Conservation (phyloP, 2,113 vertebrate species). For the Beaufortia kweichowensis region DNA sequence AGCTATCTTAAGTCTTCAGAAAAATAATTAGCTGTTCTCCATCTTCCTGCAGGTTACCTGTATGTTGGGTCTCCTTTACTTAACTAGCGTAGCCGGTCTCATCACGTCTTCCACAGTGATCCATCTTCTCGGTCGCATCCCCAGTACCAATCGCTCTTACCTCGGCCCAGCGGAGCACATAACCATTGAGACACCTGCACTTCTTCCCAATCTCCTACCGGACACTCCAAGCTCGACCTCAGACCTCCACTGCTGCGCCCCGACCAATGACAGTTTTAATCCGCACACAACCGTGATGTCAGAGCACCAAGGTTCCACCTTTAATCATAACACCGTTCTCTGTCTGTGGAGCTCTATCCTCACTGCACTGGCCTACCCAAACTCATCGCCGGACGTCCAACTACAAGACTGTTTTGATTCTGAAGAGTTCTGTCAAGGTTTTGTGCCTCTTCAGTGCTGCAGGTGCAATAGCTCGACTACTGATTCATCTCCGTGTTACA, state of each 20-base stretch:
- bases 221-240: conserved; percentile 44
- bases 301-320: neutral
- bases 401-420: conserved; percentile 55
- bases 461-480: conserved; percentile 74
- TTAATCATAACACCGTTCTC: conserved; percentile 66
- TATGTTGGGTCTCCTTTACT: conserved; percentile 86
- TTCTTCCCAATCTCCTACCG: neutral
- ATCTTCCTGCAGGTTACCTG: conserved; percentile 81
- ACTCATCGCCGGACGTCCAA: conserved; percentile 55
- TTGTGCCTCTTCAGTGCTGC: conserved; percentile 65
- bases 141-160: conserved; percentile 49
- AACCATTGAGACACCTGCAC: conserved; percentile 53
- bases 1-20: neutral
- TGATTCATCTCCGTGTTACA: neutral
- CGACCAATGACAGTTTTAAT: conserved; percentile 46
- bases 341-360: conserved; percentile 85
- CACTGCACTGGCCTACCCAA: conserved; percentile 72
- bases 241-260: conserved; percentile 55
- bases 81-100: conserved; percentile 85
- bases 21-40: neutral
- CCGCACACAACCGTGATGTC: conserved; percentile 36
- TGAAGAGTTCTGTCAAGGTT: conserved; percentile 61
- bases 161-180: conserved; percentile 9
- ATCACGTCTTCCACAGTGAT: conserved; percentile 79
- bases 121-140: conserved; percentile 74